Evolutionary conservation across 2,888 invertebrate species (phyloP).

Genomic region (Beris chalybata): DNA sequence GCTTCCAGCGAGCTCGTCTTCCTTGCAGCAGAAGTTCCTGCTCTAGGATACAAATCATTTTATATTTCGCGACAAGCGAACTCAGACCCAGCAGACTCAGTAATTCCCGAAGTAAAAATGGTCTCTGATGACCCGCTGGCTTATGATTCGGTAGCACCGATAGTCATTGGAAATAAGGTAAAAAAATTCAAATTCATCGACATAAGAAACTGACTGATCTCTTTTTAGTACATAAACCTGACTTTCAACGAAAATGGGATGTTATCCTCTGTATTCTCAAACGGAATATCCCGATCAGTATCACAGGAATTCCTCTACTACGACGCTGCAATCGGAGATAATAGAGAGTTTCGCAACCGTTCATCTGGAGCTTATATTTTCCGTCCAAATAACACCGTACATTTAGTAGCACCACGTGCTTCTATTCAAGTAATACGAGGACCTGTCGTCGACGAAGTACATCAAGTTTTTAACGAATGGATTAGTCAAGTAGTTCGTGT

Average conservation of each 20-base stretch:
- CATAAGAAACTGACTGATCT: not conserved
- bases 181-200: not conserved
- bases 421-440: conserved; percentile 58
- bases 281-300: conserved; percentile 46
- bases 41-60: conserved; percentile 66
- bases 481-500: conserved; percentile 72
- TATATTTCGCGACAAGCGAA: conserved; percentile 47
- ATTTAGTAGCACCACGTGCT: conserved; percentile 45
- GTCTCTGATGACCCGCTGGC: conserved; percentile 24
- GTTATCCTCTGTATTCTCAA: conserved; percentile 35
- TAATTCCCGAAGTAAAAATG: conserved; percentile 24
- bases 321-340: conserved; percentile 68
- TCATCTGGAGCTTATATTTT: conserved; percentile 95
- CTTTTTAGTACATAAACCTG: conserved; percentile 46
- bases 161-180: conserved; percentile 35
- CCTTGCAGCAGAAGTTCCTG: conserved; percentile 63
- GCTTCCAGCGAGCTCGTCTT: conserved; percentile 74
- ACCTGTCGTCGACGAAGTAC: conserved; percentile 68
- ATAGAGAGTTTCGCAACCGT: conserved; percentile 61
- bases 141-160: not conserved
- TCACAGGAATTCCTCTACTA: conserved; percentile 74
- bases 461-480: conserved; percentile 65
- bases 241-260: conserved; percentile 40
- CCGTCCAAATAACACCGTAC: conserved; percentile 62
- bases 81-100: not conserved